Evolutionary conservation across 2,888 invertebrate species (phyloP).

Genomic region (Galeopsomyia nigrocyanea): DNA sequence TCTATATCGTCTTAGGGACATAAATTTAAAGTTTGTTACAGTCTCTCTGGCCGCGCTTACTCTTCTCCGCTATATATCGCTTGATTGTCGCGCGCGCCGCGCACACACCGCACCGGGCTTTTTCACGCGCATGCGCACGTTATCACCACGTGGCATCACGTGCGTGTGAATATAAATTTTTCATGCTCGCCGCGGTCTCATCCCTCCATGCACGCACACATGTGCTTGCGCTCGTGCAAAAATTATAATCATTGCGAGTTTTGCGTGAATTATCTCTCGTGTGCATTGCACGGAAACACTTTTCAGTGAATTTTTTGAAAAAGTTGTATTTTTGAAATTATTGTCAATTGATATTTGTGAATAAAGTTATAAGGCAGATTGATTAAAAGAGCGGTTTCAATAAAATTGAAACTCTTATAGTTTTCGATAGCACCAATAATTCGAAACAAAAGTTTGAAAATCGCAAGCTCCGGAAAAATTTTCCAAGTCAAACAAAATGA

Average conservation of each 20-base stretch:
- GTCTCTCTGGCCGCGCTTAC: slow-evolving; percentile 47
- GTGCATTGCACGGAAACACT: slow-evolving; percentile 1
- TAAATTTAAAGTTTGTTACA: slow-evolving; percentile 61
- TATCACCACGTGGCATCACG: slow-evolving; percentile 36
- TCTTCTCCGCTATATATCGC: background rate
- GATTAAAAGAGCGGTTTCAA: background rate
- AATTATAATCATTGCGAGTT: slow-evolving; percentile 37
- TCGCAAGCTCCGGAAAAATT: slow-evolving; percentile 24
- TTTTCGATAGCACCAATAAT: slow-evolving; percentile 1
- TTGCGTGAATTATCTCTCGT: slow-evolving; percentile 18
- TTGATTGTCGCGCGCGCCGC: slow-evolving; percentile 3
- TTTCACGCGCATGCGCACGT: slow-evolving; percentile 23
- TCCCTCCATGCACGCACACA: background rate
- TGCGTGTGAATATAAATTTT: slow-evolving; percentile 41
- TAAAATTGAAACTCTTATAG: no score
- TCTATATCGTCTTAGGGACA: slow-evolving; percentile 62
- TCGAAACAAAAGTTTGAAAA: slow-evolving; percentile 27
- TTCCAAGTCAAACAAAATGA: slow-evolving; percentile 41
- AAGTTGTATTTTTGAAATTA: background rate
- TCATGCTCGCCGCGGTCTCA: background rate
- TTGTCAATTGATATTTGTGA: background rate
- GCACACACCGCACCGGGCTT: background rate
- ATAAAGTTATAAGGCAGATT: background rate
- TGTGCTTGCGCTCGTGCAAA: slow-evolving; percentile 13
- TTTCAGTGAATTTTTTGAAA: slow-evolving; percentile 14